Base-by-base conservation (phyloP, 2,888 invertebrate genomes). In the Morpho achilles region DNA sequence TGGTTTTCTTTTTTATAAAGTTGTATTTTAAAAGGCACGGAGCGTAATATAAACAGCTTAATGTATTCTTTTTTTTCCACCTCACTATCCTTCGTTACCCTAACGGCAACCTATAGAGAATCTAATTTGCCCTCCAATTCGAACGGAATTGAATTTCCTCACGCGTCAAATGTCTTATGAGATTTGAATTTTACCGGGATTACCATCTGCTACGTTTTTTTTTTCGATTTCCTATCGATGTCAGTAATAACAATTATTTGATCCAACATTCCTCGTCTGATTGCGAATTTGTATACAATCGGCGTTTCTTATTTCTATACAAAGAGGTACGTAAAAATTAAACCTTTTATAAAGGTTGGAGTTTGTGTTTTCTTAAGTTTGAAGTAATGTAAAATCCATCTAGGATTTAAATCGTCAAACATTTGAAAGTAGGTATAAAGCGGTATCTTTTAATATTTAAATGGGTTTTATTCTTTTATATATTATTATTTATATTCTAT, bases 51-150 rank as follows among this genome's bases (percentile, higher is more conserved):
- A 32, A 32, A 32, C 32, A 32, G 32, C 45, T 48, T 49, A 58
- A 59, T 47, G 58, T 60, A 55, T 56, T 48, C 43, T 43, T 44
- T 16, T 48, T 58, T 56, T 53, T 56, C 53, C 54, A 58, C 58
- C 56, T 53, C 41, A 61, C 61, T 61, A 63, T 53, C 63, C 58
- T 53, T 60, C 62, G 65, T 58, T 58, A 53, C 55, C 58, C 50
- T 54, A 62, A 66, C 68, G 68, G 67, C 60, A 64, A 74, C 75
- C 64, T 58, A 66, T 68, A 68, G 71, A 68, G 71, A 79, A 83
- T 84, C 80, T 79, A 81, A 85, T 86, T 84, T 76, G 68, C 72
- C 70, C 72, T 75, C 74, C 79, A 77, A 83, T 86, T 84, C 80
- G 72, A 73, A 71, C 74, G 68, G 70, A 80, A 84, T 84, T 78